phyloP scores from a whole-genome alignment of 2,113 vertebrate genomes.

The Platichthys flesus region DNA sequence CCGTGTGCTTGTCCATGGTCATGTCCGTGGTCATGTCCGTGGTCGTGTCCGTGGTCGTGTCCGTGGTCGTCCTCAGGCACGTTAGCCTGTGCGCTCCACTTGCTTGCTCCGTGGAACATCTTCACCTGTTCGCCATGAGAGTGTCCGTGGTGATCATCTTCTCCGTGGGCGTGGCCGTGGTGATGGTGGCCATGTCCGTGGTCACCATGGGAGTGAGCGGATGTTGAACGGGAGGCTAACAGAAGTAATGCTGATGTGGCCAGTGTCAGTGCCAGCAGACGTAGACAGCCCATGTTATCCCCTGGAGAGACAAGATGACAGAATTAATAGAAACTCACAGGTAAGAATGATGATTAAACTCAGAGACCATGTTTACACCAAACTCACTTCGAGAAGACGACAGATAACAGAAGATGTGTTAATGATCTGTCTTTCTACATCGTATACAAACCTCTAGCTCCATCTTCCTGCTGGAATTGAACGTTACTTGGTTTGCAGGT shows the following conservation, averaged over 20 bases:
- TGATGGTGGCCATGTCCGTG: constrained; percentile 74
- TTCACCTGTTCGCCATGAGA: constrained; percentile 67
- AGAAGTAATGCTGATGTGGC: constrained; percentile 57
- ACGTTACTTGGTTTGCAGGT: no score
- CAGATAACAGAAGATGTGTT: no score
- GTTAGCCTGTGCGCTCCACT: constrained; percentile 85
- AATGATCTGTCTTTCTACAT: no score
- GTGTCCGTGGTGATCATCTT: constrained; percentile 62
- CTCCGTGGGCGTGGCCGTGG: constrained; percentile 73
- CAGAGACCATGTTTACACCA: neutral
- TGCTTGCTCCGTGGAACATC: constrained; percentile 84
- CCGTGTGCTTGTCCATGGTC: neutral
- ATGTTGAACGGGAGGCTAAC: constrained; percentile 51
- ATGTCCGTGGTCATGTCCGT: constrained; percentile 56
- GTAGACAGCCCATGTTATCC: constrained; percentile 69
- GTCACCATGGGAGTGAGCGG: constrained; percentile 75
- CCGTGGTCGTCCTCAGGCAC: constrained; percentile 62
- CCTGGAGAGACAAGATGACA: constrained; percentile 23
- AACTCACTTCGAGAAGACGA: no score
- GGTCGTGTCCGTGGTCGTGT: constrained; percentile 66
- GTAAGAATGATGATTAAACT: neutral
- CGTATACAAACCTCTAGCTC: no score
- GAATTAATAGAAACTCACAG: neutral
- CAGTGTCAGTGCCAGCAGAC: constrained; percentile 62
- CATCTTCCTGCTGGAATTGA: no score